Percentiles rank a stretch among this genome's conserved stretches.
Conservation (phyloP, 2,797 vertebrate species). For the Liparis tanakae region DNA sequence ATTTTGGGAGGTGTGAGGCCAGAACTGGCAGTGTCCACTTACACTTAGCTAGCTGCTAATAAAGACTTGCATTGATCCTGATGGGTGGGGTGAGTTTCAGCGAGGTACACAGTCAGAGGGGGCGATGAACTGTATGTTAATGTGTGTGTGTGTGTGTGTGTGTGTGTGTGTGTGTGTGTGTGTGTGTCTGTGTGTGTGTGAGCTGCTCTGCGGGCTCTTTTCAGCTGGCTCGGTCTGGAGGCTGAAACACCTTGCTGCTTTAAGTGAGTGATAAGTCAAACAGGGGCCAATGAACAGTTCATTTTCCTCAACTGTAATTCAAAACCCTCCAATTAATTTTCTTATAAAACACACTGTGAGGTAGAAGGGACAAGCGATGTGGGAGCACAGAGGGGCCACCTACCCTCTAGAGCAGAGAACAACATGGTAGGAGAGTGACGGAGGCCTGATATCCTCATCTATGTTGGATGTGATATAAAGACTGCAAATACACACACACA, state of each 20-base stretch:
- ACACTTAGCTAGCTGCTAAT: slow-evolving; percentile 76
- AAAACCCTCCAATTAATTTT: slow-evolving; percentile 57
- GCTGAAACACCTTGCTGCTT: slow-evolving; percentile 51
- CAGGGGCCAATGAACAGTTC: slow-evolving; percentile 52
- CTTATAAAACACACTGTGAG: slow-evolving; percentile 45
- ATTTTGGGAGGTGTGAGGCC: slow-evolving; percentile 74
- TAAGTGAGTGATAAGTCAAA: slow-evolving; percentile 69
- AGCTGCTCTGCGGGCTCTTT: slow-evolving; percentile 55
- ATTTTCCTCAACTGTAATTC: slow-evolving; percentile 50
- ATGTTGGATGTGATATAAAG: slow-evolving; percentile 41
- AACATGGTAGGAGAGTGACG: background rate
- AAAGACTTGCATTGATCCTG: slow-evolving; percentile 79
- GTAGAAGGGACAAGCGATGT: slow-evolving; percentile 30
- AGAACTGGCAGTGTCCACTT: slow-evolving; percentile 77
- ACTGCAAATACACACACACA: slow-evolving; percentile 18
- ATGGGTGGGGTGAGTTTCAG: slow-evolving; percentile 72
- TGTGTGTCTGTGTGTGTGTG: slow-evolving; percentile 43
- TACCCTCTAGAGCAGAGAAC: background rate
- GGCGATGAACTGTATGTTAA: slow-evolving; percentile 53
- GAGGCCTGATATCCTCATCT: slow-evolving; percentile 16
- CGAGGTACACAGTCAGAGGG: slow-evolving; percentile 67
- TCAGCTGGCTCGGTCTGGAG: slow-evolving; percentile 40
- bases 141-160: slow-evolving; percentile 43
- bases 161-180: slow-evolving; percentile 38
- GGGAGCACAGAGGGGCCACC: slow-evolving; percentile 27